A percentile compares a stretch with the other conserved stretches of the same genome.
phyloP scores from a whole-genome alignment of 2,113 vertebrate species.

The Centropristis striata region DNA sequence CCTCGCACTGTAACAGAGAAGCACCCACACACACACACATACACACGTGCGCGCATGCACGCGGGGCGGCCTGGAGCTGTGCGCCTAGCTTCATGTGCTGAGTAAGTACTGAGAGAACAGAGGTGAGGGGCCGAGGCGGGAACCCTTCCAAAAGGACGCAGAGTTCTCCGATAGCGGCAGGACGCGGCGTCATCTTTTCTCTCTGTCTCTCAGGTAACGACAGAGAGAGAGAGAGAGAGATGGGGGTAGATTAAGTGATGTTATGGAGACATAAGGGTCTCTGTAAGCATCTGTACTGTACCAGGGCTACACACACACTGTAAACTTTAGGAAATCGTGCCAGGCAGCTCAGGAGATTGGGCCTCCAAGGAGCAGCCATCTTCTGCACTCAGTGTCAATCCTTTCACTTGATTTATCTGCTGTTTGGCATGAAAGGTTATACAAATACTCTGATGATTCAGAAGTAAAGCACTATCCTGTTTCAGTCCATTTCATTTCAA shows the following conservation, averaged over 20 bases:
- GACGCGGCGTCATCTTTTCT: conserved; percentile 76
- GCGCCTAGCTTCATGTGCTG: conserved; percentile 64
- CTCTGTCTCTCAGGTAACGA: conserved; percentile 77
- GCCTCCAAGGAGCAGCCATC: conserved; percentile 50
- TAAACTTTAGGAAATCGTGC: conserved; percentile 28
- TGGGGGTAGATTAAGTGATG: conserved; percentile 62
- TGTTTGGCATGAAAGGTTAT: conserved; percentile 55
- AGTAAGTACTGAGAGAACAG: conserved; percentile 67
- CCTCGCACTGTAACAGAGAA: conserved; percentile 59
- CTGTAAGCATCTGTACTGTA: conserved; percentile 21
- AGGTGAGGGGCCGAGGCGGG: conserved; percentile 54
- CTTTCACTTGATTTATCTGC: conserved; percentile 48
- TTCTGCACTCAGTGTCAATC: conserved; percentile 52
- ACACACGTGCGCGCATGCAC: no score
- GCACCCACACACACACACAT: conserved; percentile 40
- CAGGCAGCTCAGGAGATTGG: conserved; percentile 32
- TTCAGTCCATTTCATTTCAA: conserved; percentile 61
- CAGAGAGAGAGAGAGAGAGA: conserved; percentile 37
- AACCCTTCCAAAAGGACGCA: conserved; percentile 77
- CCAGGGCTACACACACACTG: not conserved
- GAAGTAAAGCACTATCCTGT: conserved; percentile 56
- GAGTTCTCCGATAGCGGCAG: conserved; percentile 73
- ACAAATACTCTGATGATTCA: conserved; percentile 49
- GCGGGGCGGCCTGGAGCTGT: conserved; percentile 24
- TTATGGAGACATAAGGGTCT: conserved; percentile 38